Evolutionary conservation across 1,140 invertebrate species (phyloP).

Genomic region (Ladona fulva): DNA sequence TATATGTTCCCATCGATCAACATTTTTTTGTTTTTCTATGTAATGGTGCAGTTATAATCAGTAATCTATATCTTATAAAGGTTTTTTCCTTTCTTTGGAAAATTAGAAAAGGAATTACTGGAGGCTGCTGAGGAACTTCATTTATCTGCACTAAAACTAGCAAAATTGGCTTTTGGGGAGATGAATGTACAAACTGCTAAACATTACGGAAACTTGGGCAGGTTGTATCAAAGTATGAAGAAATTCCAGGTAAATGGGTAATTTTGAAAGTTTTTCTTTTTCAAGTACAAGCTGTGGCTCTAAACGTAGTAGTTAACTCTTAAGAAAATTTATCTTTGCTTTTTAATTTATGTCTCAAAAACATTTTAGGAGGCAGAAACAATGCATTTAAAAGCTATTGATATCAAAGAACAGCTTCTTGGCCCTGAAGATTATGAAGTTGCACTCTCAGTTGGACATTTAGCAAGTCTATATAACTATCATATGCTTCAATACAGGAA

Average conservation of each 20-base stretch:
- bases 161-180: conserved; percentile 75
- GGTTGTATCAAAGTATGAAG: conserved; percentile 86
- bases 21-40: too few relatives aligned
- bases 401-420: conserved; percentile 78
- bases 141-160: conserved; percentile 63
- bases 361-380: conserved; percentile 62
- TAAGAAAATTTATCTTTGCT: conserved; percentile 20
- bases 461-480: conserved; percentile 89
- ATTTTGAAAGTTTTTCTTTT: too few relatives aligned
- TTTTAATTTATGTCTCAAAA: conserved; percentile 16
- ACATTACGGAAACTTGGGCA: conserved; percentile 86
- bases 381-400: conserved; percentile 85
- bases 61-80: neutral
- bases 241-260: conserved; percentile 52
- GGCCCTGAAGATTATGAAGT: conserved; percentile 86
- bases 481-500: conserved; percentile 79
- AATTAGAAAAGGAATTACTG: conserved; percentile 45
- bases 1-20: too few relatives aligned
- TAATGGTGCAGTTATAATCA: neutral
- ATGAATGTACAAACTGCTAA: conserved; percentile 90
- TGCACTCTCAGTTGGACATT: conserved; percentile 79
- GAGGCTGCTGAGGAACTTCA: conserved; percentile 72
- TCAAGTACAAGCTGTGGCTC: neutral
- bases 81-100: neutral
- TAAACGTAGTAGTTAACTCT: conserved; percentile 15